Percentiles rank a stretch among this genome's conserved stretches.
These are phyloP conservation scores for Pangasianodon hypophthalmus DNA, from an alignment of 2,113 vertebrate genomes.

Conservation along the genomic window DNA sequence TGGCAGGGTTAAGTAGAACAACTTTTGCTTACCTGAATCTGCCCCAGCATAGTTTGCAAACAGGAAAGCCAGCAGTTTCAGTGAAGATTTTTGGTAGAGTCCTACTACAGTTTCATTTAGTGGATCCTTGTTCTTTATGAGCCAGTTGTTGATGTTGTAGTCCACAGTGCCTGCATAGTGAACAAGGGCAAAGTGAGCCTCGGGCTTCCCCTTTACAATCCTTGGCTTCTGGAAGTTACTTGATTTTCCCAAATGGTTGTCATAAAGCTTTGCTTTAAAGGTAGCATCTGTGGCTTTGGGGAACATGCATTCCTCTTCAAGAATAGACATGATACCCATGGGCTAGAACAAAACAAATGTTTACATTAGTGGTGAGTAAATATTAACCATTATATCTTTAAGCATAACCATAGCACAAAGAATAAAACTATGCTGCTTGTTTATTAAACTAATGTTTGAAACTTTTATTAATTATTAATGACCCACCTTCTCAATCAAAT, in stretches of 20 bases:
- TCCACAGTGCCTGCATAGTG: slow-evolving; percentile 79
- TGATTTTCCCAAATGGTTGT: slow-evolving; percentile 65
- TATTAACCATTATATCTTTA: neutral
- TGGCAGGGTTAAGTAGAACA: neutral
- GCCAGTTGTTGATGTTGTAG: slow-evolving; percentile 77
- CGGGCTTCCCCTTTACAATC: slow-evolving; percentile 69
- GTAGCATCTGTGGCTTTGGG: slow-evolving; percentile 61
- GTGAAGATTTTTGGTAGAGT: slow-evolving; percentile 77
- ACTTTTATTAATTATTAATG: neutral
- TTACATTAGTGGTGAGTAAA: neutral
- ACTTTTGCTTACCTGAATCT: slow-evolving; percentile 71
- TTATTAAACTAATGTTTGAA: neutral
- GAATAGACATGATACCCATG: slow-evolving; percentile 69
- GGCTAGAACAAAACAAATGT: slow-evolving; percentile 48
- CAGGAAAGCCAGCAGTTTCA: slow-evolving; percentile 72
- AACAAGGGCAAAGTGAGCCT: slow-evolving; percentile 72
- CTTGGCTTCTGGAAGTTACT: slow-evolving; percentile 74
- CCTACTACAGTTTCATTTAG: slow-evolving; percentile 78
- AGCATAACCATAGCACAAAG: neutral
- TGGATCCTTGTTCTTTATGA: slow-evolving; percentile 79
- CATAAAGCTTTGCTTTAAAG: slow-evolving; percentile 66
- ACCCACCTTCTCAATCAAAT: slow-evolving; percentile 76
- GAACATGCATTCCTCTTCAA: slow-evolving; percentile 68
- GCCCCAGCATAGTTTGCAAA: slow-evolving; percentile 79
- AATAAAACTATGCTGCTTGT: neutral